phyloP scores from a whole-genome alignment of 2,113 vertebrate species.

The Mormoops blainvillei region DNA sequence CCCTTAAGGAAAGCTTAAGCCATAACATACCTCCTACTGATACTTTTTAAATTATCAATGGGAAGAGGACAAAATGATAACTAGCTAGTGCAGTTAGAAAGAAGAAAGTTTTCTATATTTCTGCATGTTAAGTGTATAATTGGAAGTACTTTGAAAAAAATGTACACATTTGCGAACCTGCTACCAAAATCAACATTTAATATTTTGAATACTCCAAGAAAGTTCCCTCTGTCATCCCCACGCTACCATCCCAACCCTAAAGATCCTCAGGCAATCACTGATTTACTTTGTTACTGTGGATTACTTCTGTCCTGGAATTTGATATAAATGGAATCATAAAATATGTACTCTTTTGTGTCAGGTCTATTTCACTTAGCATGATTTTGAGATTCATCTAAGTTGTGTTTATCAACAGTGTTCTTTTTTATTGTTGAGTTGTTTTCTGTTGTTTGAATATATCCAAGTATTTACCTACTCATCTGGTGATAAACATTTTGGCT shows the following conservation, averaged over 20 bases:
- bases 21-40: neutral
- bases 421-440: neutral
- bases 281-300: neutral
- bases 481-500: neutral
- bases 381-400: neutral
- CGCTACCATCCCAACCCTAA: neutral
- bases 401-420: neutral
- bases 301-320: neutral
- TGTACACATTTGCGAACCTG: neutral
- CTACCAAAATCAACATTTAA: neutral
- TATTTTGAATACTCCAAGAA: neutral
- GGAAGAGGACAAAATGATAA: neutral
- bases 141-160: neutral
- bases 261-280: neutral
- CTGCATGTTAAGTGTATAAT: neutral
- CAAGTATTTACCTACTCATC: neutral
- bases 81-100: neutral
- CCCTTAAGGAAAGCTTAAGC: neutral
- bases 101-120: neutral
- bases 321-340: neutral
- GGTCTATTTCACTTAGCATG: neutral
- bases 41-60: neutral
- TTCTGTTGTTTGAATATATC: neutral
- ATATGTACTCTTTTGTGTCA: neutral
- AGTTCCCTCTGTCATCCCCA: neutral